Conservation (phyloP, 2,888 invertebrate genomes). For the Scelioninae gen. 1 region DNA sequence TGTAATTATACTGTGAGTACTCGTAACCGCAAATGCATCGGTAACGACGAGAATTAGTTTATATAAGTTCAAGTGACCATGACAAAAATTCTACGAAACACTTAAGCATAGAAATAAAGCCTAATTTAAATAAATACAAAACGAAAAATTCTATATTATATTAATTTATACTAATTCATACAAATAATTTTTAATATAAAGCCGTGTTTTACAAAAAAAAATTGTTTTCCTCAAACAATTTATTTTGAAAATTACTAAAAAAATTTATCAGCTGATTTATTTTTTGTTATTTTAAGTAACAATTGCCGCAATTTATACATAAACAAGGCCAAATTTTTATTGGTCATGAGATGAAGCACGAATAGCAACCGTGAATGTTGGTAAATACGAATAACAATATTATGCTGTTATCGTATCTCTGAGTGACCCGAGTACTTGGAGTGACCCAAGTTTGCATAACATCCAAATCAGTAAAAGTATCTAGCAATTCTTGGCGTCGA, state of each 20-base stretch:
- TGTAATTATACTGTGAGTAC: constrained; percentile 66
- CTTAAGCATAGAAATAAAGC: neutral
- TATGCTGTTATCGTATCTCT: constrained; percentile 76
- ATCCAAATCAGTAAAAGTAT: constrained; percentile 65
- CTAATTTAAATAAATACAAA: constrained; percentile 1
- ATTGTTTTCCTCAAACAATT: too few relatives aligned
- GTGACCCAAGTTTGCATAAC: constrained; percentile 72
- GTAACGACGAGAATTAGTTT: constrained; percentile 66
- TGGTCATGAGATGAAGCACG: constrained; percentile 20
- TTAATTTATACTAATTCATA: too few relatives aligned
- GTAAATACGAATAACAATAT: constrained; percentile 75
- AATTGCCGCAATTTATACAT: too few relatives aligned
- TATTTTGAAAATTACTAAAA: too few relatives aligned
- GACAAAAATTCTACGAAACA: constrained; percentile 54
- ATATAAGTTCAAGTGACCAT: constrained; percentile 64
- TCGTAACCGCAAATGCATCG: constrained; percentile 56
- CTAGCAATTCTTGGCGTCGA: constrained; percentile 66
- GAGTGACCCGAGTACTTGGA: constrained; percentile 74
- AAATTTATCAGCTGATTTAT: too few relatives aligned
- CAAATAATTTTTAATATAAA: too few relatives aligned
- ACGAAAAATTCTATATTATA: too few relatives aligned
- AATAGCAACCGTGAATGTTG: constrained; percentile 72
- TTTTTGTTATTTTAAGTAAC: too few relatives aligned
- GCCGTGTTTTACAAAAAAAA: too few relatives aligned
- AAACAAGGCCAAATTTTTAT: constrained; percentile 29